Evolutionary conservation across 2,888 invertebrate genomes (phyloP), one percentile per base, ranked within the genome.

Genomic region (Protula sp.): DNA sequence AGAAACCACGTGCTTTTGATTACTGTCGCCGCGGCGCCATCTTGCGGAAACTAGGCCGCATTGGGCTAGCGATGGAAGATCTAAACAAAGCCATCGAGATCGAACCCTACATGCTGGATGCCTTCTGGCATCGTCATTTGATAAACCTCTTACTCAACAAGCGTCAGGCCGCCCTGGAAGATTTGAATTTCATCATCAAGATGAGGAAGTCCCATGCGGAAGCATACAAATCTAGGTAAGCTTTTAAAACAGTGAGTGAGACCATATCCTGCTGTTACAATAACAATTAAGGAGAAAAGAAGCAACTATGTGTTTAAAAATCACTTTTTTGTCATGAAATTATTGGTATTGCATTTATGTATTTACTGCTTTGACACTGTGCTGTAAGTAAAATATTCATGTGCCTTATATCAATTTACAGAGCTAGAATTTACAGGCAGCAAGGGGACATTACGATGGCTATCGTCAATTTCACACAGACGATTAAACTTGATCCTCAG

Each of bases 111-210:
- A 58, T 80, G 53, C 60, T 80, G 53, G 79, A 81, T 66, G 81
- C 80, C 1, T 81, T 80, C 69, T 81, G 81, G 81, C 81, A 81
- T 64, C 67, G 81, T 2, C 80, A 81, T 67, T 67, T 81, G 26
- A 62, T 81, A 48, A 75, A 70, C 58, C 60, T 81, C n/a, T 67
- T 81, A 31, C 76, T 75, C 58, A 77, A 76, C 61, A 74, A 75
- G 57, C 73, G 72, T 57, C 64, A 72, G 24, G 71, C 69, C 24
- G 80, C 80, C 1, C 65, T 79, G n/a, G 77, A 79, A 24, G 80
- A 80, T 60, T 72, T 81, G 24, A 75, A 75, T 54, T 74, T 72
- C 55, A 72, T 81, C 56, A 66, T 79, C 31, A 76, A 77, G 63
- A 69, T 73, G 57, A 78, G 76, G 66, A 76, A 75, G 63, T 68